Conservation (phyloP, 2,113 vertebrate genomes). For the Eptesicus fuscus region DNA sequence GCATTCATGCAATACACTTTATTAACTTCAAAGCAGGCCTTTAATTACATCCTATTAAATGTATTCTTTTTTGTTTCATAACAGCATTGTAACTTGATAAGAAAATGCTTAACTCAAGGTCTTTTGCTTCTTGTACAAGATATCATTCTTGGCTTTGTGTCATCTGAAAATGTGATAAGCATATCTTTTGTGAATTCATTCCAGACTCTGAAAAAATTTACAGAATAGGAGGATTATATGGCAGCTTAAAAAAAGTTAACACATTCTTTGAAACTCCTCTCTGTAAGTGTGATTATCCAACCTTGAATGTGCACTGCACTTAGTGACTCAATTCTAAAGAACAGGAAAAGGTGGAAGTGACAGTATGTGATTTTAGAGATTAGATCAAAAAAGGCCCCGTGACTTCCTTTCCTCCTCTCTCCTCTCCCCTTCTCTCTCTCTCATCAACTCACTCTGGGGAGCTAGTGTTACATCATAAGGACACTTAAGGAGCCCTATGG, state of each 20-base stretch:
- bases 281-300: neutral
- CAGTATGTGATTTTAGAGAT: neutral
- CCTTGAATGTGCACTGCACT: neutral
- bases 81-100: constrained; percentile 17
- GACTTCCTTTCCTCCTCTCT: neutral
- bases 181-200: constrained; percentile 19
- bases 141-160: neutral
- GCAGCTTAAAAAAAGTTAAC: neutral
- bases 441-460: neutral
- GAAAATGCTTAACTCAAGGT: neutral
- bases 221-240: neutral
- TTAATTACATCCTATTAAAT: neutral
- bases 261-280: neutral
- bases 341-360: neutral
- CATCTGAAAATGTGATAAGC: constrained; percentile 14
- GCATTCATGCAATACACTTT: neutral
- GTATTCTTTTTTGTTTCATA: constrained; percentile 35
- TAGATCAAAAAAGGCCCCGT: neutral
- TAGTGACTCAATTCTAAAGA: neutral
- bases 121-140: neutral
- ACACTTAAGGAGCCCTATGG: neutral
- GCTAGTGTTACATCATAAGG: neutral
- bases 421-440: neutral
- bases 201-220: neutral
- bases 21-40: constrained; percentile 15